These are phyloP conservation scores for Drosophila borealis DNA, from an alignment of 2,888 invertebrate genomes.

Conservation along the genomic window DNA sequence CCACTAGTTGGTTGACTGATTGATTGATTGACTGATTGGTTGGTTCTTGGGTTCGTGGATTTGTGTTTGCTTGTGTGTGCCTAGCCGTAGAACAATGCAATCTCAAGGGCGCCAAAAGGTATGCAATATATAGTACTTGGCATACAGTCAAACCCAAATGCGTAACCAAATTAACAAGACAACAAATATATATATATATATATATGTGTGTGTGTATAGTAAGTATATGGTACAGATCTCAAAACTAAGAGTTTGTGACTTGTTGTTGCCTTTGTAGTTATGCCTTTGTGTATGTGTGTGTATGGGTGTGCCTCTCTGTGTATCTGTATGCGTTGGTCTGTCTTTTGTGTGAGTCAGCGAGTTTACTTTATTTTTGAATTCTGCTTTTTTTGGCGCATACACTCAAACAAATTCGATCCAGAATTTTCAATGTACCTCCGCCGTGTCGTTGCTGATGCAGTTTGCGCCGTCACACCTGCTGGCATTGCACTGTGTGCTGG, in stretches of 20 bases:
- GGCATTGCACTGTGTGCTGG: constrained; percentile 76
- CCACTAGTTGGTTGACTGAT: constrained; percentile 61
- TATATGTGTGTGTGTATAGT: constrained; percentile 10
- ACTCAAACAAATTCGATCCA: constrained; percentile 32
- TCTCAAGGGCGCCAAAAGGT: constrained; percentile 75
- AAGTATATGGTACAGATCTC: constrained; percentile 70
- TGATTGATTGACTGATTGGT: constrained; percentile 29
- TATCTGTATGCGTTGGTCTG: constrained; percentile 12
- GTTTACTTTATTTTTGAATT: constrained; percentile 79
- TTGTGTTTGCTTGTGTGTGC: constrained; percentile 43
- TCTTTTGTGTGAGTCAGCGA: constrained; percentile 17
- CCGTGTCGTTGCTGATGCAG: constrained; percentile 90
- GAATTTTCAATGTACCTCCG: constrained; percentile 87
- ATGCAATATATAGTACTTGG: constrained; percentile 74
- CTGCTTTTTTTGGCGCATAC: constrained; percentile 76
- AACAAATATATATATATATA: constrained; percentile 66
- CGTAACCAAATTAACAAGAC: constrained; percentile 78
- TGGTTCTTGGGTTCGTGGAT: constrained; percentile 28
- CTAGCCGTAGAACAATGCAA: constrained; percentile 71
- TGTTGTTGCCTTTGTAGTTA: constrained; percentile 23
- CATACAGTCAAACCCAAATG: constrained; percentile 78
- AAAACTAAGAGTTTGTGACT: constrained; percentile 63
- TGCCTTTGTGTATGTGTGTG: constrained; percentile 11
- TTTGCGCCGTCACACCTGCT: constrained; percentile 85
- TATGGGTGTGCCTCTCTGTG: constrained; percentile 10